Evolutionary conservation across 2,888 invertebrate genomes (phyloP).

Genomic region (Sphinx pinastri): DNA sequence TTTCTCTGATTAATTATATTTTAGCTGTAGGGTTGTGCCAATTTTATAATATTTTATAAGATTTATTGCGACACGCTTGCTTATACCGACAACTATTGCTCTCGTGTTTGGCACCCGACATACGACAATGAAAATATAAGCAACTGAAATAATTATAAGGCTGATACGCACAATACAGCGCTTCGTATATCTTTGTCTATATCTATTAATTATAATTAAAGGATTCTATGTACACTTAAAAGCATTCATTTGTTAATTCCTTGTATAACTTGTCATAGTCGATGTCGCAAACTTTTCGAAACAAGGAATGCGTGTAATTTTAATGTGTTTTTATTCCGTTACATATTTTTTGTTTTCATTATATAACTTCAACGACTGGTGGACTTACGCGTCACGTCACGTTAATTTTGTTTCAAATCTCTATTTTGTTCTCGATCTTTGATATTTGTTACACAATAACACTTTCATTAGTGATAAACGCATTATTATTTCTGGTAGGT

Average conservation of each 20-base stretch:
- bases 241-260: too few species aligned
- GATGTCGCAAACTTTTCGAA: too few species aligned
- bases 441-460: neutral
- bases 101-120: conserved; percentile 41
- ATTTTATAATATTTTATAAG: conserved; percentile 41
- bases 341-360: neutral
- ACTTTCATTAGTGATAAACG: conserved; percentile 15
- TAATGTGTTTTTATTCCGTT: too few species aligned
- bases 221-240: too few species aligned
- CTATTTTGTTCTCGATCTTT: neutral
- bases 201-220: too few species aligned
- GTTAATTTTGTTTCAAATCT: neutral
- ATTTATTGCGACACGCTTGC: conserved; percentile 51
- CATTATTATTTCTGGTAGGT: conserved; percentile 3
- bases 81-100: conserved; percentile 36
- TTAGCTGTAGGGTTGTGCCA: conserved; percentile 49
- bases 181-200: neutral
- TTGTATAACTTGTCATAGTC: too few species aligned
- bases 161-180: neutral
- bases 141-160: conserved; percentile 4
- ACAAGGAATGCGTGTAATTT: too few species aligned
- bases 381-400: neutral
- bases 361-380: neutral
- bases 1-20: conserved; percentile 48
- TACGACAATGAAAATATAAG: conserved; percentile 14